Base-by-base conservation (phyloP, 2,797 vertebrate genomes). In the Anguilla megastoma region DNA sequence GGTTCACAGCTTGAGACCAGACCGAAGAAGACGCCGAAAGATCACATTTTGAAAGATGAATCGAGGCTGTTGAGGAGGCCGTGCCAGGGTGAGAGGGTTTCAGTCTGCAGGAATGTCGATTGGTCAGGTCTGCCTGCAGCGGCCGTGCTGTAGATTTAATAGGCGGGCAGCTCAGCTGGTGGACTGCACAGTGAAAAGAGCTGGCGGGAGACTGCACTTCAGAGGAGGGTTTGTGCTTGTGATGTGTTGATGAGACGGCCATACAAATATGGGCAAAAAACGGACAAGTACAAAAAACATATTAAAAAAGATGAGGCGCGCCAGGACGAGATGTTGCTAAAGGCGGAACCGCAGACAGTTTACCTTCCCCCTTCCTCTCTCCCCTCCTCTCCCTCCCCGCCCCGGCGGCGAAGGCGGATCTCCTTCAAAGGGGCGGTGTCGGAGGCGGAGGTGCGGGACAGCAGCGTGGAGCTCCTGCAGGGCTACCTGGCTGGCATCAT, bases 401-500 rank as follows among this genome's bases (percentile, higher is more conserved):
- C 88, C 85, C 88, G 41, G 89, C 84, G 80, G 86, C 24, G 24
- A 90, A 96, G 96, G 89, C 94, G 96, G 3, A 97, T 97, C 88
- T 96, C 96, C 1, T 97, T 97, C 88, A 96, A 97, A 88, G 95
- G 95, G 7, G 94, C 94, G 0, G 90, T 94, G 89, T 96, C 96
- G 0, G 96, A 97, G 91, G 94, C 95, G 2, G 96, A 96, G 89
- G 95, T 97, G 85, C 91, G 96, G 80, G 96, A 97, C 90, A 96
- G 94, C 92, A 92, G 94, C 2, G 93, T 96, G 88, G 94, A 95
- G 79, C 89, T 96, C 90, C 92, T 96, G 92, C 94, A 95, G 86
- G 89, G 87, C 84, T 96, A 96, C 92, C 93, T 96, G 89, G 93
- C 90, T 80, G 94, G 91, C 92, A 95, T 95, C 90, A 94, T 93